Base-by-base conservation (phyloP, 92 coral and sea anemone genomes). In the Zoanthus solanderi region DNA sequence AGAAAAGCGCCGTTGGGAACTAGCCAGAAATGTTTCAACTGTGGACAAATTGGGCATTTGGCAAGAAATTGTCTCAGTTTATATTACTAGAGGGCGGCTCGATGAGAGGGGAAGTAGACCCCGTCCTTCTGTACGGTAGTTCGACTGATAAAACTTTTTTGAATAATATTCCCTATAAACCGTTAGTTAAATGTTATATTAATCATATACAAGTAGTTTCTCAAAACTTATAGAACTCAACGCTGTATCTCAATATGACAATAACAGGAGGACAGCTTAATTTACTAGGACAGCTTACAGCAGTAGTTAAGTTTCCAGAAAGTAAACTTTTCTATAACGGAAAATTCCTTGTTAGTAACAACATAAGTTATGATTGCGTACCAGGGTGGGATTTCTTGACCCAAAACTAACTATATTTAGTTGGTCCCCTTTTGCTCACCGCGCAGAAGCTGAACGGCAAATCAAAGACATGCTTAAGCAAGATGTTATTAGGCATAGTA, bases 191-290 rank as follows among this genome's bases (percentile, higher is more conserved):
- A 23, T 88, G 91, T 23, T 52, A 32, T 68, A 75, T 82, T 47
- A 54, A 88, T 52, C 31, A 54, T 31, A 88, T 82, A 47, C 31
- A 54, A 29, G 83, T 83, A 30, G 28, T 29, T 37, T 53, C 34
- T 91, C 15, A 28, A 87, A 63, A 83, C 60, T 4, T 76, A 86
- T 58, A 47, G 13, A 13, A 17, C 37, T 74, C 79, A 87, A 18
- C 84, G 84, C 28, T 91, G 93, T 78, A 76, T 75, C 52, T 91
- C 88, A 13, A 91, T 91, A 5, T 23, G 23, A 23, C 23, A 23
- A 23, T 23, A 23, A 87, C 91, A 31, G 88, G 93, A 11, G 66
- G 78, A 44, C 34, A 28, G 14, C 72, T 91, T 50, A 76, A 66
- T 42, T 29, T 91, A 7, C 32, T 87, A 15, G 93, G 89, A 46